A percentile compares a stretch with the other conserved stretches of the same genome.
These are phyloP conservation scores for Mycalesis mineus DNA, from an alignment of 2,888 invertebrate species.

Conservation along the genomic window DNA sequence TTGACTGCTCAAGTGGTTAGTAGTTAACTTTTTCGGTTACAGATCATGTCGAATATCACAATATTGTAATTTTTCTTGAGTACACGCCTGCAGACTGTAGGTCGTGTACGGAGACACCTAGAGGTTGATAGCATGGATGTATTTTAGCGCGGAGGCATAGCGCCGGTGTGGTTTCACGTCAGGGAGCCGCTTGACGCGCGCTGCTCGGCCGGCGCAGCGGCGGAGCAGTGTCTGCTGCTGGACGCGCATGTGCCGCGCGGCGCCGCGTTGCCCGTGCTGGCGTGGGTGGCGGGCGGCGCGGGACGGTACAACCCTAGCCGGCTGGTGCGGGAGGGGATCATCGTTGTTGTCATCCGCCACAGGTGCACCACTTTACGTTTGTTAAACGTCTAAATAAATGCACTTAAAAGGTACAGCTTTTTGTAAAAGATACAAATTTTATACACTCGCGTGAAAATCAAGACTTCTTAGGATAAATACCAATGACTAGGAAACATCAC, in stretches of 20 bases:
- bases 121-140: neutral
- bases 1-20: too few relatives aligned
- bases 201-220: constrained; percentile 47
- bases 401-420: too few relatives aligned
- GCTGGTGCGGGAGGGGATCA: constrained; percentile 51
- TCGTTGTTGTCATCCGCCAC: constrained; percentile 57
- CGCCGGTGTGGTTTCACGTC: constrained; percentile 55
- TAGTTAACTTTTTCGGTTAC: too few relatives aligned
- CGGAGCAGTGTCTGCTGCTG: constrained; percentile 81
- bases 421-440: too few relatives aligned
- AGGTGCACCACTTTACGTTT: constrained; percentile 48
- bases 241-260: constrained; percentile 79
- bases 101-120: too few relatives aligned
- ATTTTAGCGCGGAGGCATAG: constrained; percentile 53
- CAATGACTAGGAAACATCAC: too few relatives aligned
- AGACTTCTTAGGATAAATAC: too few relatives aligned
- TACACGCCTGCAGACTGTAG: too few relatives aligned
- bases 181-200: constrained; percentile 44
- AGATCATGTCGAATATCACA: too few relatives aligned
- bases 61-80: too few relatives aligned
- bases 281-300: constrained; percentile 56
- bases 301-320: constrained; percentile 48
- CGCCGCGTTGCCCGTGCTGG: constrained; percentile 52
- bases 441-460: too few relatives aligned
- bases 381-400: too few relatives aligned